Conservation (phyloP, 2,113 vertebrate genomes). For the Megaceryle torquata region DNA sequence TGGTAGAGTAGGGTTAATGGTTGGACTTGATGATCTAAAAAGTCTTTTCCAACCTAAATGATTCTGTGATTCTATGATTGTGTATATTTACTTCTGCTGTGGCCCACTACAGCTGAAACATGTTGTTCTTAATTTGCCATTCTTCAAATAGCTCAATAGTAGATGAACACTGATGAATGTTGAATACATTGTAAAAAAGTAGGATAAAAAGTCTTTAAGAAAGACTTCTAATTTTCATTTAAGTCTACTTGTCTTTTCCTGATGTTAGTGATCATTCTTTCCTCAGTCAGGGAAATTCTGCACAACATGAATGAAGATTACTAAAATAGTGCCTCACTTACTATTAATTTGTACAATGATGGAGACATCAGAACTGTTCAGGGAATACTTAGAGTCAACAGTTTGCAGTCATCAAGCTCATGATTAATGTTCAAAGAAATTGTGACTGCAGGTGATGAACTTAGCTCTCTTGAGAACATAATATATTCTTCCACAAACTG, state of each 20-base stretch:
- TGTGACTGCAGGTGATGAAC: background rate
- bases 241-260: background rate
- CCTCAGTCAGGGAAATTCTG: background rate
- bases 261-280: background rate
- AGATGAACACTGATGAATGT: background rate
- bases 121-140: background rate
- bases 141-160: background rate
- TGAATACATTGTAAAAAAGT: background rate
- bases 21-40: no score
- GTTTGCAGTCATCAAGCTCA: background rate
- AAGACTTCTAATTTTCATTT: background rate
- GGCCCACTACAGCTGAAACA: background rate
- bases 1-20: no score
- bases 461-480: background rate
- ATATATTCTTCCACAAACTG: background rate
- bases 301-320: background rate
- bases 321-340: background rate
- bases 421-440: background rate
- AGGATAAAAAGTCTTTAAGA: background rate
- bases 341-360: background rate
- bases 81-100: background rate
- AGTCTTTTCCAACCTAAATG: no score
- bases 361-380: background rate
- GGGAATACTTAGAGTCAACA: background rate
- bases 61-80: background rate